Base-by-base conservation (phyloP, 1,140 invertebrate species). In the Hyposmocoma kahamanoa region DNA sequence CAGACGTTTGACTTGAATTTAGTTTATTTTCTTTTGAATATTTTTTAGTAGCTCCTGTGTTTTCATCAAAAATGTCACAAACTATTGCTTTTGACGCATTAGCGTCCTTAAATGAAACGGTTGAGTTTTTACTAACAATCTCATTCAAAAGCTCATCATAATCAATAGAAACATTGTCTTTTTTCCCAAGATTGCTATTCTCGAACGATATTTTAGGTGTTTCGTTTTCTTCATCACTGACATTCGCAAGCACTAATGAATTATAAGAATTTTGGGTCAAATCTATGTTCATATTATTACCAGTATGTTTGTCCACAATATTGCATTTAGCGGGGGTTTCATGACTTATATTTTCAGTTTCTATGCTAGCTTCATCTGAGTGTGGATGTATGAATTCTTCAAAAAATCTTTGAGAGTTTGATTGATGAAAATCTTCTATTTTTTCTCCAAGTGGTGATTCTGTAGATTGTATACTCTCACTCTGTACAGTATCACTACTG, bases 141-240 rank as follows among this genome's bases (percentile, higher is more conserved):
- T 49, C 15, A 34, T 59, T 44, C 18, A 32, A 48, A 19, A 77
- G 44, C 59, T 78, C 71, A 63, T 80, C 76, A 67, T 76, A 80
- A 62, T 80, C 72, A 53, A 80, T 67, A 42, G 72, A 84, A n/a
- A 73, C 39, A 59, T 78, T 48, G 36, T 71, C 56, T 47, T 45
- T 67, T 56, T 72, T 73, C 8, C 63, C 66, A 20, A 74, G 44
- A 45, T 43, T 56, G 47, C 34, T 41, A 21, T 8, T 17, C 13
- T 41, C 20, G 22, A n/a, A 41, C 1, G 34, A 38, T 17, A 9
- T 41, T 21, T 10, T 20, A 21, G 19, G 9, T 9, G 11, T 21
- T 21, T 21, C 20, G 9, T 21, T 10, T 21, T 21, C n/a, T 22
- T 41, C 9, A 11, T n/a, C n/a, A n/a, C n/a, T n/a, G n/a, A n/a